phyloP scores from a whole-genome alignment of 2,797 vertebrate genomes.

The Cossypha dichroa region DNA sequence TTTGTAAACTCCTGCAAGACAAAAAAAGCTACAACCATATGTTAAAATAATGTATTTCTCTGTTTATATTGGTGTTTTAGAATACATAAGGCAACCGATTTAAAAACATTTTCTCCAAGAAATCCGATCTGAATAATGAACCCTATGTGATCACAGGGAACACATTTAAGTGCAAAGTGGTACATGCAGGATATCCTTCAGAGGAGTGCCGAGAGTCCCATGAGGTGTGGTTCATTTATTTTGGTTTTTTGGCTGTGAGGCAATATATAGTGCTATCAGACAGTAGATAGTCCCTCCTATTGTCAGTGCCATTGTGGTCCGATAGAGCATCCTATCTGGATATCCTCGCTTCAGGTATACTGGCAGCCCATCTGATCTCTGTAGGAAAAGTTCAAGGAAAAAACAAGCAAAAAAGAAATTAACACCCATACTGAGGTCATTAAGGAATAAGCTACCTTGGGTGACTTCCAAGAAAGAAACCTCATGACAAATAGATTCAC shows the following conservation, averaged over 20 bases:
- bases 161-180: background rate
- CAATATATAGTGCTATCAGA: constrained; percentile 90
- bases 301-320: constrained; percentile 96
- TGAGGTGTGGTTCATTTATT: constrained; percentile 37
- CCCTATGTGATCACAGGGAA: background rate
- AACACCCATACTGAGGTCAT: background rate
- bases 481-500: background rate
- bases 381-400: constrained; percentile 5
- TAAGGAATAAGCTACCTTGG: background rate
- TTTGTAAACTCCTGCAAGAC: background rate
- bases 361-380: constrained; percentile 87
- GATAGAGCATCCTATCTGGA: constrained; percentile 91
- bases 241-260: constrained; percentile 83
- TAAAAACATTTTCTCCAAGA: background rate
- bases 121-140: background rate
- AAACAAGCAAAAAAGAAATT: background rate
- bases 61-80: background rate
- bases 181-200: background rate
- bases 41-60: background rate
- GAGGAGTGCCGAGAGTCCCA: background rate
- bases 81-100: background rate
- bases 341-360: constrained; percentile 90
- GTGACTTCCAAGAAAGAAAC: background rate
- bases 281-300: constrained; percentile 91
- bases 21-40: background rate